Evolutionary conservation across 2,888 invertebrate genomes (phyloP).

Genomic region (Rutpela maculata): DNA sequence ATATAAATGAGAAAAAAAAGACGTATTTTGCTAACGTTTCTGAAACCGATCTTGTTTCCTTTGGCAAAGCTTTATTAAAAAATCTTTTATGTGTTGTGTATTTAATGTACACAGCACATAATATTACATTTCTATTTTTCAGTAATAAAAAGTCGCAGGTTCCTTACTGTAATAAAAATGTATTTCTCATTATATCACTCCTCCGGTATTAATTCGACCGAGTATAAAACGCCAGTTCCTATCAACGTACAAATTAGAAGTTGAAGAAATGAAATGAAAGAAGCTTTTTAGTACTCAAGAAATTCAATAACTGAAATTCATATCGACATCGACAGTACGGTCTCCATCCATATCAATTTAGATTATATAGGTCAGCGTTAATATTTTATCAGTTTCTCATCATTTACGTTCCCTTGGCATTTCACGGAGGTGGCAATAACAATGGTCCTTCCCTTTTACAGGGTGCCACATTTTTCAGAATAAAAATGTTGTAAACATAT

Average conservation of each 20-base stretch:
- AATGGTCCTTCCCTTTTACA: neutral
- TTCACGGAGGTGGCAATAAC: neutral
- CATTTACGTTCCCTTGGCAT: neutral
- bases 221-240: neutral
- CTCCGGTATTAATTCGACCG: neutral
- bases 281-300: neutral
- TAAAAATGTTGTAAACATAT: too few species aligned
- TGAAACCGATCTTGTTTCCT: too few species aligned
- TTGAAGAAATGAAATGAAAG: neutral
- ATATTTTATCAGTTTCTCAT: slow-evolving; percentile 4
- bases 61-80: too few species aligned
- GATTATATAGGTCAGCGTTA: neutral
- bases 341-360: neutral
- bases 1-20: too few species aligned
- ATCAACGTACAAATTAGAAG: neutral
- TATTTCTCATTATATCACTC: too few species aligned
- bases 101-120: too few species aligned
- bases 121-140: too few species aligned
- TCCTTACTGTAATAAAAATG: too few species aligned
- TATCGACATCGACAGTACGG: slow-evolving; percentile 1
- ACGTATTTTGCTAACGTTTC: too few species aligned
- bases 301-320: slow-evolving; percentile 7
- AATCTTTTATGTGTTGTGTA: too few species aligned
- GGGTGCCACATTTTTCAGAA: neutral
- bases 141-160: too few species aligned